Conservation (phyloP, 2,888 invertebrate species). For the Sicus ferrugineus region DNA sequence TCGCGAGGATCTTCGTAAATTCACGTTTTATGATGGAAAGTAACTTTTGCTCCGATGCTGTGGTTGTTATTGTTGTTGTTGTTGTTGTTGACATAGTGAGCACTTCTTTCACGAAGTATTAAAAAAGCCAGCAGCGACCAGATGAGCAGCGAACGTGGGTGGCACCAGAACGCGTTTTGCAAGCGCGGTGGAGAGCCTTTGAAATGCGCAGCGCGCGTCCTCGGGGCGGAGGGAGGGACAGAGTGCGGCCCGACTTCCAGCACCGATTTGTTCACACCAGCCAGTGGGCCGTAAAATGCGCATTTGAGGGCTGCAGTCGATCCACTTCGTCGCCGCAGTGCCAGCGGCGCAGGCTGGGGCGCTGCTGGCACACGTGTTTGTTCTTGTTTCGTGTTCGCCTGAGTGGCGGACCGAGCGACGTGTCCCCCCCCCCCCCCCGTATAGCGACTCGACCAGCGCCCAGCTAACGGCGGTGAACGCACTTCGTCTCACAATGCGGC, state of each 20-base stretch:
- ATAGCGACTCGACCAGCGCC: neutral
- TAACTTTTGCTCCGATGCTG: neutral
- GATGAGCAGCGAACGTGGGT: conserved; percentile 7
- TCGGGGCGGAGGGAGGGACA: no score
- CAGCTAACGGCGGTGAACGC: no score
- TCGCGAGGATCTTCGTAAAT: conserved; percentile 14
- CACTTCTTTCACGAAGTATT: conserved; percentile 19
- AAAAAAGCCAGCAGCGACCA: neutral
- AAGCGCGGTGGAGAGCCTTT: neutral
- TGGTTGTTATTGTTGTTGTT: neutral
- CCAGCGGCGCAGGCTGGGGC: neutral
- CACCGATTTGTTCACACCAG: conserved; percentile 3
- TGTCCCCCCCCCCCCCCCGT: neutral
- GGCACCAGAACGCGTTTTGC: conserved; percentile 11
- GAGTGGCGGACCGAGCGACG: no score
- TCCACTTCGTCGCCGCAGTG: neutral
- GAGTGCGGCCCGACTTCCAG: neutral
- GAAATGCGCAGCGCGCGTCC: no score
- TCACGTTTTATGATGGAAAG: conserved; percentile 21
- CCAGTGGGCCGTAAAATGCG: neutral
- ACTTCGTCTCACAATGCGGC: no score
- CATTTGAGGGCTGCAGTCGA: conserved; percentile 5
- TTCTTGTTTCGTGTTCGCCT: neutral
- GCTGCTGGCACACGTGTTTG: neutral
- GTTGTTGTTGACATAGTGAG: conserved; percentile 2